Evolutionary conservation across 1,140 invertebrate species (phyloP).

Genomic region (Cotesia chilonis): DNA sequence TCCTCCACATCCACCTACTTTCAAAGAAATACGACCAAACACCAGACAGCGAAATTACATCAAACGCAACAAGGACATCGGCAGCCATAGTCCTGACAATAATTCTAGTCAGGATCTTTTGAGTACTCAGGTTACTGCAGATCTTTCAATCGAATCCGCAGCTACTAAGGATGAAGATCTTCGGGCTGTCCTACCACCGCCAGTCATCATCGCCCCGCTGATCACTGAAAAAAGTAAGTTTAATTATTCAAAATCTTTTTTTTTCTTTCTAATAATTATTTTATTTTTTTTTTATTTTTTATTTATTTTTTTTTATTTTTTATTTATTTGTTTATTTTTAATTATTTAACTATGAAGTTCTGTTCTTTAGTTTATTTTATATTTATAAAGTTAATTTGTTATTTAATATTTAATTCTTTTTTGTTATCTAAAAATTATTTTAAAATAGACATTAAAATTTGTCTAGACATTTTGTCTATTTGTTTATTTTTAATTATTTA

Average conservation of each 20-base stretch:
- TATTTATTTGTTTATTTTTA: too few species aligned
- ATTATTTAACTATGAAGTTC: too few species aligned
- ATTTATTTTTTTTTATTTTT: neutral
- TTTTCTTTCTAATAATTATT: neutral
- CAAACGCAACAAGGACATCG: constrained; percentile 68
- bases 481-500: too few species aligned
- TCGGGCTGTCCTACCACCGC: constrained; percentile 52
- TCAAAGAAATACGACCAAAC: constrained; percentile 71
- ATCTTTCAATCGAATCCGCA: constrained; percentile 46
- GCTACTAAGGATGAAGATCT: constrained; percentile 63
- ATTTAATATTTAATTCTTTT: too few species aligned
- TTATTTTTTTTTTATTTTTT: constrained; percentile 5
- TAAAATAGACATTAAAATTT: too few species aligned
- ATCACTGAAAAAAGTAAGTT: constrained; percentile 60
- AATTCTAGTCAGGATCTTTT: constrained; percentile 37
- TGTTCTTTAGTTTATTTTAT: too few species aligned
- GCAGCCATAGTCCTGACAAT: constrained; percentile 62
- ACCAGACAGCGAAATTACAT: constrained; percentile 73
- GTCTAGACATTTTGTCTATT: too few species aligned
- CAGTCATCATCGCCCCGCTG: constrained; percentile 35
- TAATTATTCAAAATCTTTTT: neutral
- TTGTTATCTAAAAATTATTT: too few species aligned
- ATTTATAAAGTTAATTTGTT: too few species aligned
- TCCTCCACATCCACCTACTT: constrained; percentile 64
- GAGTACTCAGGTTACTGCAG: constrained; percentile 39